Percentiles rank a stretch among this genome's conserved stretches.
These are phyloP conservation scores for Apocrypta bakeri DNA, from an alignment of 1,140 invertebrate genomes.

Conservation along the genomic window DNA sequence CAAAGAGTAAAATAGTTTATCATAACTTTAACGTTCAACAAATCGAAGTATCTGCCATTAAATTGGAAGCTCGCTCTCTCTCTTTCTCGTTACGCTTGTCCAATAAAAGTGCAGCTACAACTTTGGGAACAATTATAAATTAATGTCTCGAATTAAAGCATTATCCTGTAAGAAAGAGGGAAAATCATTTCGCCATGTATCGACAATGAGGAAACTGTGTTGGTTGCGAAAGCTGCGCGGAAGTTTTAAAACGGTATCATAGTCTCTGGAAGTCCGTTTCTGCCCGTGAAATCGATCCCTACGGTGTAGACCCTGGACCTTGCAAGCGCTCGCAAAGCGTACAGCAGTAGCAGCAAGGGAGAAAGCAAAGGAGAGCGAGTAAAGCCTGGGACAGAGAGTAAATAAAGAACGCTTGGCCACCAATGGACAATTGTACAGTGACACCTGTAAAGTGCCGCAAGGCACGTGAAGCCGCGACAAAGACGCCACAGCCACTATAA, in stretches of 20 bases:
- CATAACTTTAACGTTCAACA: neutral
- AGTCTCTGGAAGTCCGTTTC: neutral
- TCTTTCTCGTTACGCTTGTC: too few species aligned
- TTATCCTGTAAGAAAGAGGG: too few species aligned
- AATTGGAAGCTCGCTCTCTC: neutral
- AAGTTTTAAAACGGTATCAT: too few species aligned
- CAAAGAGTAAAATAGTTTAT: slow-evolving; percentile 16
- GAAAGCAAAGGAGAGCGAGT: neutral
- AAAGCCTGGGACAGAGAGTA: neutral
- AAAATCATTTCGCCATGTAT: too few species aligned
- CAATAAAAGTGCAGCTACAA: too few species aligned
- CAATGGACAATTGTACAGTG: neutral
- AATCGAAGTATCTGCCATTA: neutral
- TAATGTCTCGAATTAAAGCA: too few species aligned
- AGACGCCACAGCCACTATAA: neutral
- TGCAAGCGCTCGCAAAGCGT: neutral
- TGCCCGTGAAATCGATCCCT: neutral
- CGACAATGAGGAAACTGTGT: too few species aligned
- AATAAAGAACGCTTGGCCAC: neutral
- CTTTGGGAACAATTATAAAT: too few species aligned
- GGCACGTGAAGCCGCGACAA: slow-evolving; percentile 25
- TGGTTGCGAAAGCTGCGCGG: too few species aligned
- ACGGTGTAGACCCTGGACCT: neutral
- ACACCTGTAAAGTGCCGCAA: slow-evolving; percentile 43
- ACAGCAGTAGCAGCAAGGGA: too few species aligned